Evolutionary conservation across 2,888 invertebrate genomes (phyloP).

Genomic region (Eupithecia pulchellata): DNA sequence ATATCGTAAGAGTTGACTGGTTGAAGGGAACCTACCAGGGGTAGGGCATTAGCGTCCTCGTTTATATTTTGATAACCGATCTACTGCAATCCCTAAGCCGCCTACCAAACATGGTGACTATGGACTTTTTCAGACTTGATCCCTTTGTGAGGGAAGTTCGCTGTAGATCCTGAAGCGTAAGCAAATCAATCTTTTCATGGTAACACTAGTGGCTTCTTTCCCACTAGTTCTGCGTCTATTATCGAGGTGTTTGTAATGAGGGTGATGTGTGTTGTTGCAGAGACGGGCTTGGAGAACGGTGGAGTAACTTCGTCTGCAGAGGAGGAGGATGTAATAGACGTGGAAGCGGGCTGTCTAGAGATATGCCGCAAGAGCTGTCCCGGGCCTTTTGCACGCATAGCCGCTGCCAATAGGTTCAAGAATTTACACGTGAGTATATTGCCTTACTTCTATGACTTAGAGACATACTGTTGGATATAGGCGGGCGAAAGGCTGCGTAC

Average conservation of each 20-base stretch:
- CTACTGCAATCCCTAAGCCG: too few species aligned
- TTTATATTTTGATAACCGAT: too few species aligned
- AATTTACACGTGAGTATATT: conserved; percentile 89
- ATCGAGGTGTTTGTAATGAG: neutral
- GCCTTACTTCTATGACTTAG: neutral
- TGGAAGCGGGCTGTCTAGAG: conserved; percentile 46
- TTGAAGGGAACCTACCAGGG: too few species aligned
- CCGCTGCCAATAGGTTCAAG: conserved; percentile 90
- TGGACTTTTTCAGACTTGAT: too few species aligned
- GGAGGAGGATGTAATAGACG: conserved; percentile 55
- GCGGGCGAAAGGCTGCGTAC: neutral
- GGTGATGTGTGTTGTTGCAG: conserved; percentile 4
- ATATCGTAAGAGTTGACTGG: too few species aligned
- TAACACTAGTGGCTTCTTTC: neutral
- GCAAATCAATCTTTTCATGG: neutral
- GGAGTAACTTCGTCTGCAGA: conserved; percentile 47
- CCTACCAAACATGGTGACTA: too few species aligned
- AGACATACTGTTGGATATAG: neutral
- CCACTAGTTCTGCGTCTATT: neutral
- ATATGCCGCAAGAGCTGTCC: conserved; percentile 73
- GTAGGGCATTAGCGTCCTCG: too few species aligned
- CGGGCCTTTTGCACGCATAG: conserved; percentile 86
- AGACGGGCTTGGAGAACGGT: conserved; percentile 48
- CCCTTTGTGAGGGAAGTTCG: too few species aligned
- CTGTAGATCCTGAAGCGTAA: too few species aligned